Percentiles rank a stretch among this genome's conserved stretches.
Evolutionary conservation across 1,140 invertebrate genomes (phyloP).

Genomic region (Holotrichia oblita): DNA sequence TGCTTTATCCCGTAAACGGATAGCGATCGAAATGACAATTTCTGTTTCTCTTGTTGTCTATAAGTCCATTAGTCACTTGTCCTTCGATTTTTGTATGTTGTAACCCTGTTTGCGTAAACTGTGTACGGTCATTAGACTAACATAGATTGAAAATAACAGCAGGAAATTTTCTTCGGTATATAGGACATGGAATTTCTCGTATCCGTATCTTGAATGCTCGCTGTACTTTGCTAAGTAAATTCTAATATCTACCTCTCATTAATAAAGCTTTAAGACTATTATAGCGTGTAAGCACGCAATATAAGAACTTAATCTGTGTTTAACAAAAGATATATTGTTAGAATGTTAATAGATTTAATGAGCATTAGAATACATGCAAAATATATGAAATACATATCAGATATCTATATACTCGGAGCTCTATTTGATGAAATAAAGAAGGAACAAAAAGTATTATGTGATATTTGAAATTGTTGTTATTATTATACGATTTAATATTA

Average conservation of each 20-base stretch:
- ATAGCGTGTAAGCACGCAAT: not conserved
- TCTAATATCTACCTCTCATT: not conserved
- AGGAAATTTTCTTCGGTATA: not conserved
- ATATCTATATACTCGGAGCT: too few relatives aligned
- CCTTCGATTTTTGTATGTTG: constrained; percentile 20
- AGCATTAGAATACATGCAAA: not conserved
- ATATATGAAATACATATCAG: too few relatives aligned
- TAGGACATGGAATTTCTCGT: not conserved
- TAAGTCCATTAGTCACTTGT: not conserved
- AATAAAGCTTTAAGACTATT: not conserved
- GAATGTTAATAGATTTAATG: not conserved
- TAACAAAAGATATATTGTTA: not conserved
- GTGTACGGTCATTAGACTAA: constrained; percentile 6
- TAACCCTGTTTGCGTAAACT: constrained; percentile 8
- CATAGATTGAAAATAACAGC: not conserved
- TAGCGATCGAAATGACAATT: not conserved
- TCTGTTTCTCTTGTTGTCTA: not conserved
- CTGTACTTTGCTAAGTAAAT: not conserved
- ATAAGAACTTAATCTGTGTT: constrained; percentile 11
- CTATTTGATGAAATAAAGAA: too few relatives aligned
- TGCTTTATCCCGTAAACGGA: not conserved
- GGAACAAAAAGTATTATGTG: too few relatives aligned
- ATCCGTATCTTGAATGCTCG: not conserved
- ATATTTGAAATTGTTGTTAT: too few relatives aligned
- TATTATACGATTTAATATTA: too few relatives aligned